Conservation (phyloP, 2,113 vertebrate species). For the Periophthalmodon schlosseri region DNA sequence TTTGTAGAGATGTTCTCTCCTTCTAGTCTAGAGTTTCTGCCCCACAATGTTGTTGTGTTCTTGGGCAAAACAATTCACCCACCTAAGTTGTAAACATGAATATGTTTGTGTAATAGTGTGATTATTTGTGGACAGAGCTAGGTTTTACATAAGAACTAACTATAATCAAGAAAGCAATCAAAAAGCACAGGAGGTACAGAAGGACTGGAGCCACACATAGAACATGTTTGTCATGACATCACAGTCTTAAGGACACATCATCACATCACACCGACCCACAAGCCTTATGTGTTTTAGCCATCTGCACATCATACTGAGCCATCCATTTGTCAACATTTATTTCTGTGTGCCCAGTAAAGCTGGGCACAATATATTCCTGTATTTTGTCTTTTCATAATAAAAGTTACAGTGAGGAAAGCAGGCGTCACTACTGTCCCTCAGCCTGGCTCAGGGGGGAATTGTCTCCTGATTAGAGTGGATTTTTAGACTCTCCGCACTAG, state of each 20-base stretch:
- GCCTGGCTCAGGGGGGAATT: conserved; percentile 35
- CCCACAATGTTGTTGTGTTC: too few species aligned
- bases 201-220: neutral
- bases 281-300: neutral
- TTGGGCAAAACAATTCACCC: too few species aligned
- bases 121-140: too few species aligned
- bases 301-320: too few species aligned
- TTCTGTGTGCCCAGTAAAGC: neutral
- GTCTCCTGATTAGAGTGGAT: conserved; percentile 46
- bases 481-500: conserved; percentile 27
- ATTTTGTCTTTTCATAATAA: neutral
- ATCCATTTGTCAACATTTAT: neutral
- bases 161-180: neutral
- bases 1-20: too few species aligned
- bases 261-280: neutral
- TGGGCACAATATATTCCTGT: neutral
- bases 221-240: neutral
- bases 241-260: neutral
- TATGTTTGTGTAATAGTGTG: too few species aligned
- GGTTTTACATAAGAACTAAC: too few species aligned
- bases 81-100: too few species aligned
- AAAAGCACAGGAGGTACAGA: neutral
- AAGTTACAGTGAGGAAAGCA: conserved; percentile 14
- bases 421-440: conserved; percentile 16
- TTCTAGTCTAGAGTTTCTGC: too few species aligned